Conservation (phyloP, 2,113 vertebrate species). For the Panthera leo region DNA sequence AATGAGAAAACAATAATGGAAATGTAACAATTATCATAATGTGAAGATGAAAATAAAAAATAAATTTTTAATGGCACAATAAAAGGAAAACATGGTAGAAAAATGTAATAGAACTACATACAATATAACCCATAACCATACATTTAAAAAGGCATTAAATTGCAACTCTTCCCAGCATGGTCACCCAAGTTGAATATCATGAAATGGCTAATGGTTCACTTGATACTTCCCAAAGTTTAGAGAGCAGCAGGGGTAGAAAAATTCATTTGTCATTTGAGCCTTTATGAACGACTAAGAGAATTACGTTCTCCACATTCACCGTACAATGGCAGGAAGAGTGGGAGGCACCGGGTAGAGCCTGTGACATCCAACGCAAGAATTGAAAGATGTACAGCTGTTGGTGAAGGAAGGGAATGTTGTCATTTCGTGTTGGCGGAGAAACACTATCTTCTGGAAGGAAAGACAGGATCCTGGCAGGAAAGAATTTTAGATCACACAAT, state of each 20-base stretch:
- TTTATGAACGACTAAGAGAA: conserved; percentile 69
- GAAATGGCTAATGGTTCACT: conserved; percentile 81
- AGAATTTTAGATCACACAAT: conserved; percentile 24
- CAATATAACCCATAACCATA: conserved; percentile 79
- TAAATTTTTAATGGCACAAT: conserved; percentile 83
- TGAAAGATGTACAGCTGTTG: conserved; percentile 61
- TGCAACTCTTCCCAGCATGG: conserved; percentile 81
- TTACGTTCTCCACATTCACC: conserved; percentile 22
- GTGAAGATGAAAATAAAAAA: conserved; percentile 77
- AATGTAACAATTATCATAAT: conserved; percentile 65
- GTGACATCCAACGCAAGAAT: conserved; percentile 32
- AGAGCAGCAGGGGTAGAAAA: conserved; percentile 75
- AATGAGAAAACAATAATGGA: conserved; percentile 72
- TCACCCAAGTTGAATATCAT: conserved; percentile 80
- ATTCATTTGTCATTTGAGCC: conserved; percentile 80
- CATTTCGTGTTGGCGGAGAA: conserved; percentile 39
- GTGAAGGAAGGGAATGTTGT: conserved; percentile 50
- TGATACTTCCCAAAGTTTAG: conserved; percentile 80
- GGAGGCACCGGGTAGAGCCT: neutral
- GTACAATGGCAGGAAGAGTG: conserved; percentile 31
- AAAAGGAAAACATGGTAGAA: conserved; percentile 81
- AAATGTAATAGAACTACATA: conserved; percentile 83
- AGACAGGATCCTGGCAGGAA: conserved; percentile 10
- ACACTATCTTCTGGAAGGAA: conserved; percentile 46
- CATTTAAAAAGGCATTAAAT: conserved; percentile 84